Evolutionary conservation across 2,797 vertebrate genomes (phyloP).

Genomic region (Pterois miles): DNA sequence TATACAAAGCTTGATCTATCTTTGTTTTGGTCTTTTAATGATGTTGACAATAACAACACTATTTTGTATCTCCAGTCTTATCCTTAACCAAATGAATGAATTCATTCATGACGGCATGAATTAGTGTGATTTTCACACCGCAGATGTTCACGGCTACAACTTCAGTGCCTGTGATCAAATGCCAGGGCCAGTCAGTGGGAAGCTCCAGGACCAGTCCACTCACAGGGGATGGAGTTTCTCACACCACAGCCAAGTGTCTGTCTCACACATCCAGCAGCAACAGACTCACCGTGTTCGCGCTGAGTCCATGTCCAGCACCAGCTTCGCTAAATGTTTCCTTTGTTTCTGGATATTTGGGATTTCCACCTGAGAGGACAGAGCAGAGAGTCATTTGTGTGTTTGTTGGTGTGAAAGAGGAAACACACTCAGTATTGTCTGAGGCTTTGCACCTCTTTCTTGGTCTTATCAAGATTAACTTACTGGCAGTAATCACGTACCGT

Average conservation of each 20-base stretch:
- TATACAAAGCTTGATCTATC: too few species aligned
- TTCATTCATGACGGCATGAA: too few species aligned
- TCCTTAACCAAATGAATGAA: too few species aligned
- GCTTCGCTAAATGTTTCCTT: constrained; percentile 96
- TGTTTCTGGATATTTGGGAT: constrained; percentile 99
- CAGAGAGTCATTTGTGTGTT: constrained; percentile 31
- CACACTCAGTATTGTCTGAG: constrained; percentile 13
- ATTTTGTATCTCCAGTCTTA: neutral
- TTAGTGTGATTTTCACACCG: constrained; percentile 18
- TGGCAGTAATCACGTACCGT: neutral
- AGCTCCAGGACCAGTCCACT: constrained; percentile 21
- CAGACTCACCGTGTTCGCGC: constrained; percentile 89
- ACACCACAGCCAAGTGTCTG: neutral
- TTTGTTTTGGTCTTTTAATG: neutral
- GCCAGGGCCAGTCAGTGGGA: constrained; percentile 59
- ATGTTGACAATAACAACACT: too few species aligned
- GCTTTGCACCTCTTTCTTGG: constrained; percentile 18
- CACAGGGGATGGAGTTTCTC: constrained; percentile 67
- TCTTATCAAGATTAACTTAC: constrained; percentile 39
- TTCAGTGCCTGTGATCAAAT: constrained; percentile 43
- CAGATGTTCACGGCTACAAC: neutral
- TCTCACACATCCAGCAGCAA: neutral
- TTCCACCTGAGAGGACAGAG: constrained; percentile 86
- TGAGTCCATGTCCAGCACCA: constrained; percentile 98
- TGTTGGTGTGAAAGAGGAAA: constrained; percentile 30